phyloP scores from a whole-genome alignment of 2,113 vertebrate species.

The Cromileptes altivelis region DNA sequence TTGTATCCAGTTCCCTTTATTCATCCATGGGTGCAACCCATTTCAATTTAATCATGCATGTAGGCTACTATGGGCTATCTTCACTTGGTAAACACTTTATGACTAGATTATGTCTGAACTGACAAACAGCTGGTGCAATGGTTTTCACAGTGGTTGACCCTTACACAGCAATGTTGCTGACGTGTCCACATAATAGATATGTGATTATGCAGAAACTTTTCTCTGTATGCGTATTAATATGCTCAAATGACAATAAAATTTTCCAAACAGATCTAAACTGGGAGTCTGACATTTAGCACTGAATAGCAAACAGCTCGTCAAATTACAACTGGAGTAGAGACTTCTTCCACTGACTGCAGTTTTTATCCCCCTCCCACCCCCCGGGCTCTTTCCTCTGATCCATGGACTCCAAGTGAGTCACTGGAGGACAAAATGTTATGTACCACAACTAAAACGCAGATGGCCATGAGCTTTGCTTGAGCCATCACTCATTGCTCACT shows the following conservation, averaged over 20 bases:
- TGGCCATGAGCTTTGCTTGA: slow-evolving; percentile 79
- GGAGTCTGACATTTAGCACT: slow-evolving; percentile 42
- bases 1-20: too few species aligned
- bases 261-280: background rate
- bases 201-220: background rate
- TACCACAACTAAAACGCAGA: slow-evolving; percentile 79
- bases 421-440: slow-evolving; percentile 82
- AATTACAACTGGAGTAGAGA: slow-evolving; percentile 30
- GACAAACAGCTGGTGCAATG: background rate
- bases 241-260: background rate
- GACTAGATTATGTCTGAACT: background rate
- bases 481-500: slow-evolving; percentile 77
- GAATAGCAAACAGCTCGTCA: slow-evolving; percentile 22
- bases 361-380: background rate
- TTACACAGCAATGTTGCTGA: background rate
- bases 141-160: background rate
- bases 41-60: background rate
- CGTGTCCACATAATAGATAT: background rate
- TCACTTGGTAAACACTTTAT: background rate
- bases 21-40: too few species aligned
- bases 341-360: slow-evolving; percentile 30
- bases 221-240: slow-evolving; percentile 3
- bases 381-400: slow-evolving; percentile 36
- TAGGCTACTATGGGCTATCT: background rate
- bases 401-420: slow-evolving; percentile 63